phyloP scores from a whole-genome alignment of 2,797 vertebrate genomes.

The Rhabdomys pumilio region DNA sequence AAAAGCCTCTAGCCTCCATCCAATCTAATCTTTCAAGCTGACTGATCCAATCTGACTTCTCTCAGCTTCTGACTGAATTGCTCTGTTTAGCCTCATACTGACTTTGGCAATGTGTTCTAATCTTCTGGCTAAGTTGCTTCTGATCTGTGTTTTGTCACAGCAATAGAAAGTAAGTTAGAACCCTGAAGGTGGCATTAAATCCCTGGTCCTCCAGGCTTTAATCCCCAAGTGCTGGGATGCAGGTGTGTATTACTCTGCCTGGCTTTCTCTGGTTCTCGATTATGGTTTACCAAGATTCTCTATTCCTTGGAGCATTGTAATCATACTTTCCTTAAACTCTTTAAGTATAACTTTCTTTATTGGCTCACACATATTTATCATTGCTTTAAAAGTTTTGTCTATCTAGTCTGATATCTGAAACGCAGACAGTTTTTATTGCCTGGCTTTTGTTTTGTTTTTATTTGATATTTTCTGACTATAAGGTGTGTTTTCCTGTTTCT shows the following conservation, averaged over 20 bases:
- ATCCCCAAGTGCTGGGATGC: no score
- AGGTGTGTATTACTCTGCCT: no score
- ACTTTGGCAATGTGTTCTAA: neutral
- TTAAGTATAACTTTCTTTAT: neutral
- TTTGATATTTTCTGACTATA: constrained; percentile 4
- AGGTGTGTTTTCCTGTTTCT: neutral
- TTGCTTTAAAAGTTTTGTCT: neutral
- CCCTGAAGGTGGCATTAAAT: no score
- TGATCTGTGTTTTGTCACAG: no score
- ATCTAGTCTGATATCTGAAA: neutral
- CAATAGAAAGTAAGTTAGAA: no score
- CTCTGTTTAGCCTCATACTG: neutral
- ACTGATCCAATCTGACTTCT: neutral
- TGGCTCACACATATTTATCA: neutral
- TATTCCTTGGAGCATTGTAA: neutral
- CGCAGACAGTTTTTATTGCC: neutral
- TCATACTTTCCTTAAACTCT: neutral
- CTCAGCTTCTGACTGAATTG: neutral
- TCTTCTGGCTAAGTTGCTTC: neutral
- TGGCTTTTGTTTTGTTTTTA: neutral
- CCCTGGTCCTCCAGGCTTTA: no score
- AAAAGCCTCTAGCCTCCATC: neutral
- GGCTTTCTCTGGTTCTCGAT: no score
- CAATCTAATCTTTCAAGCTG: neutral
- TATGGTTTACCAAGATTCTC: neutral